A percentile compares a stretch with the other conserved stretches of the same genome.
phyloP scores from a whole-genome alignment of 2,888 invertebrate species.

The Pristionchus japonicus region DNA sequence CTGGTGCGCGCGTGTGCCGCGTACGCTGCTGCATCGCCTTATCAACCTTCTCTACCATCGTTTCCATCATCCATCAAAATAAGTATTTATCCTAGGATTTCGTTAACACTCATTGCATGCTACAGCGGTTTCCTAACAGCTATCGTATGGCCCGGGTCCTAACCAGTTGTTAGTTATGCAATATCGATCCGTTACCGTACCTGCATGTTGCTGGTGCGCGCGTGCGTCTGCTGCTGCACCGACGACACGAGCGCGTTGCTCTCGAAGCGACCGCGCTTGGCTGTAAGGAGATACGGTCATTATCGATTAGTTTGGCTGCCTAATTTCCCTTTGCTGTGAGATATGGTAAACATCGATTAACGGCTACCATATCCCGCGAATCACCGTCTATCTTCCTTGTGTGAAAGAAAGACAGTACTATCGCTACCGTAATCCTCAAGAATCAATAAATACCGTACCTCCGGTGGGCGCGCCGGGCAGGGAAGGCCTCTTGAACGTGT shows the following conservation, averaged over 20 bases:
- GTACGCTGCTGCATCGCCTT: neutral
- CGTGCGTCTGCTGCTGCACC: conserved; percentile 14
- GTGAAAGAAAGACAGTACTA: no score
- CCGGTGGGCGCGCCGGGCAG: conserved; percentile 36
- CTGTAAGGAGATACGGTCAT: conserved; percentile 42
- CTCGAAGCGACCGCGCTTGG: conserved; percentile 52
- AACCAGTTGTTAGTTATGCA: no score
- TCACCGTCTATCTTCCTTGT: no score
- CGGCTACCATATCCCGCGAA: no score
- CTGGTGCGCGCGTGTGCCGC: conserved; percentile 23
- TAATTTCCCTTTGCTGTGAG: no score
- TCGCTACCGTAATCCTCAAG: neutral
- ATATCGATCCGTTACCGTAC: conserved; percentile 17
- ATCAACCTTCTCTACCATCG: no score
- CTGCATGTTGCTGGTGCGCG: conserved; percentile 47
- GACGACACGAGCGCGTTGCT: conserved; percentile 11
- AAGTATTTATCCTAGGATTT: no score
- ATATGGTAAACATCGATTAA: no score
- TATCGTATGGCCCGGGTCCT: no score
- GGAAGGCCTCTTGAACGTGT: conserved; percentile 46
- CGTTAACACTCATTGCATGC: no score
- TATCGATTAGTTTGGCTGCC: neutral
- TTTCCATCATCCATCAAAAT: no score
- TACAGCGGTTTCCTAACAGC: no score
- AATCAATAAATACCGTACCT: neutral